These are phyloP conservation scores for Microcebus griseorufus DNA, from an alignment of 2,113 vertebrate species.

Conservation along the genomic window DNA sequence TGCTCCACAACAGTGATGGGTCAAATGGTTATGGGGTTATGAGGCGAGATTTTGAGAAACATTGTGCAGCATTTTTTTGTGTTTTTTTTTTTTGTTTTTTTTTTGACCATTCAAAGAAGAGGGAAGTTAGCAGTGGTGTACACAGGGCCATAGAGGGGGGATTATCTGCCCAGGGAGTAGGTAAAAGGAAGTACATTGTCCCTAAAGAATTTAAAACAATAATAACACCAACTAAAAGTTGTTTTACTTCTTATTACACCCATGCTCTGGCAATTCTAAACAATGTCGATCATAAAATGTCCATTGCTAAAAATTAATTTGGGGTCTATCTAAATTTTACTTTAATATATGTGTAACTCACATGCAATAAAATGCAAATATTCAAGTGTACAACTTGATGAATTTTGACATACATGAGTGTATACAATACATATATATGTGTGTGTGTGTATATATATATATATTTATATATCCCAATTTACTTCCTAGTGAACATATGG, in stretches of 20 bases:
- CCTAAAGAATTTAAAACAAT: background rate
- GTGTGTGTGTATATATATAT: no score
- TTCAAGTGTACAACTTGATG: background rate
- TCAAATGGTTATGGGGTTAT: background rate
- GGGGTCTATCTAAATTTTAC: background rate
- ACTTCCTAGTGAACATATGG: no score
- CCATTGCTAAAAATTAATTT: background rate
- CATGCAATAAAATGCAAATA: background rate
- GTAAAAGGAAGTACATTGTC: background rate
- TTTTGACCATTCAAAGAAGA: background rate
- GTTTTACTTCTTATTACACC: background rate
- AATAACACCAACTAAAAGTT: background rate
- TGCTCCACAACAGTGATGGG: background rate
- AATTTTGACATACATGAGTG: background rate
- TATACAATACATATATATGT: no score
- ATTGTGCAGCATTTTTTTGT: no score
- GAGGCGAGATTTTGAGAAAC: background rate
- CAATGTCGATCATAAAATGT: background rate
- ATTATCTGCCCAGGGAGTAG: background rate
- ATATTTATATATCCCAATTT: no score
- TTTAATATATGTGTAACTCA: background rate
- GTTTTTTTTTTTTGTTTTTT: no score
- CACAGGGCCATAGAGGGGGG: fast-evolving
- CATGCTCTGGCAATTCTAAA: background rate
- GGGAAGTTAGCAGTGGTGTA: no score